Conservation (phyloP, 2,113 vertebrate species). For the Axis porcinus region DNA sequence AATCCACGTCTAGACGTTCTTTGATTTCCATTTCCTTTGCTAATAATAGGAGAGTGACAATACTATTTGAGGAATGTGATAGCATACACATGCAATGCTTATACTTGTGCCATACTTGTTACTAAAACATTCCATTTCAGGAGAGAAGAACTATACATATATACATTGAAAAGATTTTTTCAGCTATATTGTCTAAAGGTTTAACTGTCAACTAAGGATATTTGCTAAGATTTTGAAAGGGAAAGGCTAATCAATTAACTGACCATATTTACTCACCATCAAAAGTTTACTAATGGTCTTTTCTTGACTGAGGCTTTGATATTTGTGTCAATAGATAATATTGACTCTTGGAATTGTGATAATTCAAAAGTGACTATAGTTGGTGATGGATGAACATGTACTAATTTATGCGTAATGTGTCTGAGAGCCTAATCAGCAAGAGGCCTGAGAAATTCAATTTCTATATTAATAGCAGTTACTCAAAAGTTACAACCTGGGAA, state of each 20-base stretch:
- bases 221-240: neutral
- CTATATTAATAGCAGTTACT: neutral
- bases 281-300: neutral
- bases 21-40: neutral
- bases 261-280: neutral
- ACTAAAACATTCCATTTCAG: neutral
- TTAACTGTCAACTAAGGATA: neutral
- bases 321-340: neutral
- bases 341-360: neutral
- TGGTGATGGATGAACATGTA: neutral
- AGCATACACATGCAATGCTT: neutral
- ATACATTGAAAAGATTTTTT: neutral
- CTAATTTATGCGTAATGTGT: neutral
- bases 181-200: neutral
- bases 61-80: neutral
- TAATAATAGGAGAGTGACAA: neutral
- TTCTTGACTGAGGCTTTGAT: neutral
- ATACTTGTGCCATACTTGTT: neutral
- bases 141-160: neutral
- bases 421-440: neutral
- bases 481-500: neutral
- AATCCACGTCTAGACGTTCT: neutral
- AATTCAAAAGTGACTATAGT: neutral
- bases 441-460: neutral
- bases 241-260: neutral